Base-by-base conservation (phyloP, 2,113 vertebrate genomes). In the Aix galericulata region DNA sequence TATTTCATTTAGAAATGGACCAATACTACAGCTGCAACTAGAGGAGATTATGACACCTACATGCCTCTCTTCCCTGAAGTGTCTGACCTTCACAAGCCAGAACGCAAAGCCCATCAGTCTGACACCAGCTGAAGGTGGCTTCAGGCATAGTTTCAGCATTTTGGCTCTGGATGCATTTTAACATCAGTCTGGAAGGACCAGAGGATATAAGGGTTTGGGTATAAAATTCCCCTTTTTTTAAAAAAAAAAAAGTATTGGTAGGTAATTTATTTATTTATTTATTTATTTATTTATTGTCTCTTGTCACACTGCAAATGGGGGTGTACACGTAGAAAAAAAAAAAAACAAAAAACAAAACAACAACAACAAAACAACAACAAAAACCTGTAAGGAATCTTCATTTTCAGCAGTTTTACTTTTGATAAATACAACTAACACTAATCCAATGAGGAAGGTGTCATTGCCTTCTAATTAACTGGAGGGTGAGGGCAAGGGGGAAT, bases 61-160 rank as follows among this genome's bases (percentile, higher is more conserved):
- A 0, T 2, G 4, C 26, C 15, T 62, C 26, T 7, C 20, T 60
- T 84, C 46, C 50, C 29, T 22, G 6, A 0, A 9, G 5, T 2
- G 17, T 14, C 55, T 10, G 15, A 38, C 0, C 2, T 17, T 68
- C 68, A 79, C 0, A 0, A 32, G 36, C 11, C 17, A 34, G 18
- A 56, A 11, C 36, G 25, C 2, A 11, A 44, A 69, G 17, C 40
- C 81, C 52, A 25, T 9, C 0, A 0, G 6, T 27, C 38, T 63
- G 32, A 27, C 58, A 64, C 32, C 42, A 32, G 29, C 53, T 72
- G 68, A 84, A 40, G 62, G 38, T 55, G 21, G 38, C 34, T 77
- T 46, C n/a, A 44, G 44, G 29, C 7, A 23, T 22, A 29, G 42
- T 13, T 73, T 91, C 46, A 77, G 36, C 53, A 17, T 46, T 81